Conservation (phyloP, 2,113 vertebrate species). For the Otis tarda region DNA sequence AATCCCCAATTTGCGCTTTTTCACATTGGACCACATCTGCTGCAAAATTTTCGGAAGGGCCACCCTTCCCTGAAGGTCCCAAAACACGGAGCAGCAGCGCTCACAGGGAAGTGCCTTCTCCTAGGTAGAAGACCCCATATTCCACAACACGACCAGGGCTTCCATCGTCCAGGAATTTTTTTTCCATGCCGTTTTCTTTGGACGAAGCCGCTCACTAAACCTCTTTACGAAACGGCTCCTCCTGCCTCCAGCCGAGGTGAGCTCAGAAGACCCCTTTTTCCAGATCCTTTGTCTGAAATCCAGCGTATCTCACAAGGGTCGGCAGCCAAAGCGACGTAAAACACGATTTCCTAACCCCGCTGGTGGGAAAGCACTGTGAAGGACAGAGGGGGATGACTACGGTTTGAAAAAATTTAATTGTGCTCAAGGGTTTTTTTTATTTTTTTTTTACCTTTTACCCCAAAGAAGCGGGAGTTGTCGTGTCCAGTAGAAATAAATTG, state of each 20-base stretch:
- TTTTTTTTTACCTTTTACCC: neutral
- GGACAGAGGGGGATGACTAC: neutral
- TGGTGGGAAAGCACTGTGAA: slow-evolving; percentile 21
- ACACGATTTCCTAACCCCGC: neutral
- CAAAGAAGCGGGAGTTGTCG: neutral
- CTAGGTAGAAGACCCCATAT: neutral
- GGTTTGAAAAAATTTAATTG: neutral
- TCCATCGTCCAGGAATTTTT: neutral
- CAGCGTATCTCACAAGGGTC: neutral
- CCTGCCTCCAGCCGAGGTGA: neutral
- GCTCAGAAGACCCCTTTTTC: slow-evolving; percentile 26
- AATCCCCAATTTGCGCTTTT: neutral
- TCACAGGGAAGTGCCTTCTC: neutral
- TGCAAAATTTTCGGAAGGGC: neutral
- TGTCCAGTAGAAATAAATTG: neutral
- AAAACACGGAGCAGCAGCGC: accelerated
- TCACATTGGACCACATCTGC: neutral
- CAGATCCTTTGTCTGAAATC: neutral
- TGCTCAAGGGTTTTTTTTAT: neutral
- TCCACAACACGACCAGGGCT: neutral
- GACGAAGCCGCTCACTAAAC: neutral
- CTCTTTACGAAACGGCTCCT: neutral
- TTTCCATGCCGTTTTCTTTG: neutral
- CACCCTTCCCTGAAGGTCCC: neutral
- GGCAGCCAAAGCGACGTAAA: slow-evolving; percentile 29